Percentiles rank a stretch among this genome's conserved stretches.
Evolutionary conservation across 1,140 invertebrate species (phyloP).

Genomic region (Lordiphosa stackelbergi): DNA sequence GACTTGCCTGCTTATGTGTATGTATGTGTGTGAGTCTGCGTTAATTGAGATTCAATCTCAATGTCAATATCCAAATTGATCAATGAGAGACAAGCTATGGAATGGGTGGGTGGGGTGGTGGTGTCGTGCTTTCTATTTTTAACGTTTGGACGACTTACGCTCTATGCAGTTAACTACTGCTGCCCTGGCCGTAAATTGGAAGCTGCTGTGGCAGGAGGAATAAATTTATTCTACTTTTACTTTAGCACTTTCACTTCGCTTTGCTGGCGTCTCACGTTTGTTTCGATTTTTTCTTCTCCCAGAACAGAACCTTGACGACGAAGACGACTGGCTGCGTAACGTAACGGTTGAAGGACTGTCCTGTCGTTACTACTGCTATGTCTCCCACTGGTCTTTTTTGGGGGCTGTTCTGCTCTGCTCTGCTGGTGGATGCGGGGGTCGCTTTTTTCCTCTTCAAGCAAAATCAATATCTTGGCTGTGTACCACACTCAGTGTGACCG

Average conservation of each 20-base stretch:
- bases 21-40: too few species aligned
- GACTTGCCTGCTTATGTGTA: conserved; percentile 5
- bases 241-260: conserved; percentile 63
- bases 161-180: conserved; percentile 41
- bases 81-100: not conserved
- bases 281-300: conserved; percentile 11
- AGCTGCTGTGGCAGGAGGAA: conserved; percentile 5
- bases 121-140: conserved; percentile 51
- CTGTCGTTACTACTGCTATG: conserved; percentile 70
- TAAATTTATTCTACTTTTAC: conserved; percentile 33
- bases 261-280: conserved; percentile 48
- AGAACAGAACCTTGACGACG: conserved; percentile 48
- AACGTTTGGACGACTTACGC: conserved; percentile 71
- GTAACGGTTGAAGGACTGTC: conserved; percentile 70
- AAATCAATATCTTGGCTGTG: too few species aligned
- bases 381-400: conserved; percentile 37
- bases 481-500: too few species aligned
- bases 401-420: conserved; percentile 19
- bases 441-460: too few species aligned
- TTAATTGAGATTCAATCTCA: conserved; percentile 4
- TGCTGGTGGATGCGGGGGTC: conserved; percentile 23
- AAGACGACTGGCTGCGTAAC: conserved; percentile 35
- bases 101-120: not conserved
- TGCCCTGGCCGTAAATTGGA: conserved; percentile 13
- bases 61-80: conserved; percentile 39